A percentile compares a stretch with the other conserved stretches of the same genome.
Evolutionary conservation across 2,888 invertebrate species (phyloP).

Genomic region (Lysandra bellargus): DNA sequence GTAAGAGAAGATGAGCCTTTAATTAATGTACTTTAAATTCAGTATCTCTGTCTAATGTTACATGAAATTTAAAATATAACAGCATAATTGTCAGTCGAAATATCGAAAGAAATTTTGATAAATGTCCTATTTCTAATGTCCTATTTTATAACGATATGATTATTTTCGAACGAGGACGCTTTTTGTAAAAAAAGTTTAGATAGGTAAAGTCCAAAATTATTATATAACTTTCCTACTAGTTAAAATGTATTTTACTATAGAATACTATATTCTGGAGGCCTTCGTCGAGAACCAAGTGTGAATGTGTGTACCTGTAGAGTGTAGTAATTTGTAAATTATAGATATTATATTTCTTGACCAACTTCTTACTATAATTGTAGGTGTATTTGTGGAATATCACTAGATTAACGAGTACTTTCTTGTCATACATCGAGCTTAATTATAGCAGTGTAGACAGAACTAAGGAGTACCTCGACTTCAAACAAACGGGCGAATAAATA

Average conservation of each 20-base stretch:
- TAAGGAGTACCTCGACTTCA: too few relatives aligned
- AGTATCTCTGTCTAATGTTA: neutral
- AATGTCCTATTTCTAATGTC: neutral
- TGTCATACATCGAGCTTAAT: neutral
- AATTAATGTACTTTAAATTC: neutral
- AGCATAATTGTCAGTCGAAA: neutral
- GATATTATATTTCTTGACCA: constrained; percentile 63
- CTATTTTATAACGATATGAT: constrained; percentile 2
- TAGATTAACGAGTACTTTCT: constrained; percentile 50
- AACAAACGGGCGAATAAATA: too few relatives aligned
- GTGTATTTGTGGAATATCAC: constrained; percentile 56
- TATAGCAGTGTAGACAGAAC: neutral
- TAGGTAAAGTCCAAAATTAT: constrained; percentile 24
- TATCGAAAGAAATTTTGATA: constrained; percentile 24
- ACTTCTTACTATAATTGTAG: constrained; percentile 55
- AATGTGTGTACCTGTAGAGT: constrained; percentile 31
- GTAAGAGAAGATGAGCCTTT: neutral
- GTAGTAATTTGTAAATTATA: constrained; percentile 34
- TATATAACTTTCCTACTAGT: constrained; percentile 38
- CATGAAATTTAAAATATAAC: neutral
- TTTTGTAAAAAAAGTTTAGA: neutral
- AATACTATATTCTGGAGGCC: constrained; percentile 68
- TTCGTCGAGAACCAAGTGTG: constrained; percentile 60
- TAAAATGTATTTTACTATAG: constrained; percentile 61
- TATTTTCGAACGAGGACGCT: neutral